These are phyloP conservation scores for Drosophila novamexicana DNA, from an alignment of 1,140 invertebrate species.

Conservation along the genomic window DNA sequence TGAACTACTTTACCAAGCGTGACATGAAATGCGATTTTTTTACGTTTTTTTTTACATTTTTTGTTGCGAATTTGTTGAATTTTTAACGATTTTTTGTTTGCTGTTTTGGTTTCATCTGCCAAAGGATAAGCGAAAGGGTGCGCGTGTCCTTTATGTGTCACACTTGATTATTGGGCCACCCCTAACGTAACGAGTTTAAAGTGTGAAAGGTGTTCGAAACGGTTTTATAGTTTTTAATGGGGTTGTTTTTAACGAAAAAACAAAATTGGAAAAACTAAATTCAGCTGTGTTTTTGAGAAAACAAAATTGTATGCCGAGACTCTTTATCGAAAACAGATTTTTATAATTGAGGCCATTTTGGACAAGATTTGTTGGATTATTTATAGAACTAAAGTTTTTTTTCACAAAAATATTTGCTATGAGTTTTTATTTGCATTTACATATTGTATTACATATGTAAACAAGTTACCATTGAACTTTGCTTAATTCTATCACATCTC, in stretches of 20 bases:
- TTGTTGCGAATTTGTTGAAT: slow-evolving; percentile 29
- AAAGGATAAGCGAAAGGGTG: slow-evolving; percentile 27
- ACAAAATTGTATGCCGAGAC: neutral
- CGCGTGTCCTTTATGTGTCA: slow-evolving; percentile 71
- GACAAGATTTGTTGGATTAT: too few species aligned
- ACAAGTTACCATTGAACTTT: too few species aligned
- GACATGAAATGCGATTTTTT: slow-evolving; percentile 63
- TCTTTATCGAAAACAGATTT: neutral
- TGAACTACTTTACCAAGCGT: slow-evolving; percentile 65
- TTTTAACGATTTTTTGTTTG: slow-evolving; percentile 49
- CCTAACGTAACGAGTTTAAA: slow-evolving; percentile 38
- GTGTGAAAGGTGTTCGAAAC: slow-evolving; percentile 49
- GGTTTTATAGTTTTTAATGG: slow-evolving; percentile 41
- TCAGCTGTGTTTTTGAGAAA: slow-evolving; percentile 3
- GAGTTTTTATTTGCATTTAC: too few species aligned
- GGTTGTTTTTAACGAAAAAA: slow-evolving; percentile 26
- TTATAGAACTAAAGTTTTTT: too few species aligned
- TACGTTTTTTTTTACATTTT: slow-evolving; percentile 39
- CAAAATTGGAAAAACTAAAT: neutral
- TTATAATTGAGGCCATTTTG: too few species aligned
- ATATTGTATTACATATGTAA: too few species aligned
- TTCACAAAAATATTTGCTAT: too few species aligned
- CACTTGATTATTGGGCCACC: slow-evolving; percentile 72
- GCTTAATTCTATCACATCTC: too few species aligned
- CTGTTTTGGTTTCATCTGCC: slow-evolving; percentile 26